Evolutionary conservation across 2,797 vertebrate genomes (phyloP).

Genomic region (Eutrigla gurnardus): DNA sequence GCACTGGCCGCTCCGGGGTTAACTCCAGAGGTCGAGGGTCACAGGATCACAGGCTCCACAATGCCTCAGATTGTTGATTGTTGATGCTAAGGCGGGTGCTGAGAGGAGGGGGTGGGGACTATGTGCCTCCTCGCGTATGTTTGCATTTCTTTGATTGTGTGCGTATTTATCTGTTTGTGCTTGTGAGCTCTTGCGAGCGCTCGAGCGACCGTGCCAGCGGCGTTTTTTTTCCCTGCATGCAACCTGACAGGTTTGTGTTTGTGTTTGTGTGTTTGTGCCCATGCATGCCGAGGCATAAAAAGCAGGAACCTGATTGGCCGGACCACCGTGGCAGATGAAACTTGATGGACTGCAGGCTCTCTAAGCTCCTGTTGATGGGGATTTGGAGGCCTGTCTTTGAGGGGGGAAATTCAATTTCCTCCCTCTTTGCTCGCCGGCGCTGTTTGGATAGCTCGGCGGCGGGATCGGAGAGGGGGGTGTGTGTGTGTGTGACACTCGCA

Average conservation of each 20-base stretch:
- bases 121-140: constrained; percentile 22
- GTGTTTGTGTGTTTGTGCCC: constrained; percentile 17
- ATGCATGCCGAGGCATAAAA: constrained; percentile 36
- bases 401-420: constrained; percentile 80
- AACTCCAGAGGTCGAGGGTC: constrained; percentile 81
- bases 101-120: constrained; percentile 57
- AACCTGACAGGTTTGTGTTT: constrained; percentile 43
- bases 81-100: constrained; percentile 69
- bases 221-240: constrained; percentile 37
- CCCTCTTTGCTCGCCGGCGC: constrained; percentile 65
- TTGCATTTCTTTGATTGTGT: constrained; percentile 63
- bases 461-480: constrained; percentile 61
- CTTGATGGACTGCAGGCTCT: constrained; percentile 81
- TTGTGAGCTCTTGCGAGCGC: constrained; percentile 9
- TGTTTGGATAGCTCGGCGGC: constrained; percentile 78
- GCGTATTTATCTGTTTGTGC: constrained; percentile 56
- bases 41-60: constrained; percentile 86
- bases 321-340: constrained; percentile 82
- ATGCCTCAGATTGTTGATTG: constrained; percentile 82
- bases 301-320: constrained; percentile 72
- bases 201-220: constrained; percentile 25
- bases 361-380: constrained; percentile 83
- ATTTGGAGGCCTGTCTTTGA: constrained; percentile 81
- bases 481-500: constrained; percentile 74
- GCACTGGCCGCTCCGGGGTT: constrained; percentile 78